Evolutionary conservation across 2,113 vertebrate species (phyloP).

Genomic region (human): GRCh38 chr7:154814501-154815000

Average conservation of each 20-base stretch:
- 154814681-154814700: not conserved
- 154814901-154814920: not conserved
- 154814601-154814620: not conserved
- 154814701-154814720: not conserved
- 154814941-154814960: not conserved
- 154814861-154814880: not conserved
- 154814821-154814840: not conserved
- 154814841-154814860: not conserved
- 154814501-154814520: not conserved
- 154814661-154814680: not conserved
- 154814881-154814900: too few species aligned
- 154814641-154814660: not conserved
- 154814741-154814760: not conserved
- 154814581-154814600: too few species aligned
- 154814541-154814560: not conserved
- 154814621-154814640: not conserved
- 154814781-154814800: not conserved
- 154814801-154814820: rapidly evolving
- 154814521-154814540: not conserved
- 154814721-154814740: too few species aligned
- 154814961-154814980: not conserved
- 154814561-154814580: too few species aligned
- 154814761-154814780: not conserved
- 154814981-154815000: not conserved
- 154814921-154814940: not conserved